Evolutionary conservation across 2,888 invertebrate genomes (phyloP).

Genomic region (Parnassius mnemosyne): DNA sequence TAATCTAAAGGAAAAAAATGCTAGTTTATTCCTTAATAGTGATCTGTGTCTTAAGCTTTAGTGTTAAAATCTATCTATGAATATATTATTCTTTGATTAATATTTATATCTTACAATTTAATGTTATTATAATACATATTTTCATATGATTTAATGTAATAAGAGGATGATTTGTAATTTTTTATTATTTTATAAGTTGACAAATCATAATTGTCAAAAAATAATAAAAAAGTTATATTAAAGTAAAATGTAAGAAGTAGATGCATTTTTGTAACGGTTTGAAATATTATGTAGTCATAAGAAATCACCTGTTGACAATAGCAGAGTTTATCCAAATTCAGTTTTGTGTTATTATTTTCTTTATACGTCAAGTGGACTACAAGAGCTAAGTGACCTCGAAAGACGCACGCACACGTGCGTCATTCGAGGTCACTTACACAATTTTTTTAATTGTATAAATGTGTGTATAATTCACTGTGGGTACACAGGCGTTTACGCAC

Average conservation of each 20-base stretch:
- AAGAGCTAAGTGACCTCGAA: too few species aligned
- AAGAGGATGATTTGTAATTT: too few species aligned
- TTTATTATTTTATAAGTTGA: too few species aligned
- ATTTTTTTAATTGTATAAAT: too few species aligned
- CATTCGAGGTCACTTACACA: too few species aligned
- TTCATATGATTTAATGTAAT: too few species aligned
- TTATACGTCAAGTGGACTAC: too few species aligned
- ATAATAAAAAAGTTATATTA: neutral
- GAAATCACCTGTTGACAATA: neutral
- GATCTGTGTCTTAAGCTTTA: conserved; percentile 8
- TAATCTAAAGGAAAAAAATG: neutral
- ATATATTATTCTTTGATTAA: neutral
- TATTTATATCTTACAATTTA: neutral
- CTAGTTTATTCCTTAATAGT: conserved; percentile 5
- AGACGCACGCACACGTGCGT: too few species aligned
- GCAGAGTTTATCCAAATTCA: too few species aligned
- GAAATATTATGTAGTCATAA: neutral
- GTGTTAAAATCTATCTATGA: neutral
- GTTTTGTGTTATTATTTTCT: too few species aligned
- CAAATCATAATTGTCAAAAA: neutral
- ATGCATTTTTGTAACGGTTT: neutral
- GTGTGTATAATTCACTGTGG: too few species aligned
- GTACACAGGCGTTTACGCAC: too few species aligned
- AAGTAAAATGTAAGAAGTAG: neutral
- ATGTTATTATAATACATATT: neutral